Base-by-base conservation (phyloP, 2,888 invertebrate genomes). In the Folsomia candida region DNA sequence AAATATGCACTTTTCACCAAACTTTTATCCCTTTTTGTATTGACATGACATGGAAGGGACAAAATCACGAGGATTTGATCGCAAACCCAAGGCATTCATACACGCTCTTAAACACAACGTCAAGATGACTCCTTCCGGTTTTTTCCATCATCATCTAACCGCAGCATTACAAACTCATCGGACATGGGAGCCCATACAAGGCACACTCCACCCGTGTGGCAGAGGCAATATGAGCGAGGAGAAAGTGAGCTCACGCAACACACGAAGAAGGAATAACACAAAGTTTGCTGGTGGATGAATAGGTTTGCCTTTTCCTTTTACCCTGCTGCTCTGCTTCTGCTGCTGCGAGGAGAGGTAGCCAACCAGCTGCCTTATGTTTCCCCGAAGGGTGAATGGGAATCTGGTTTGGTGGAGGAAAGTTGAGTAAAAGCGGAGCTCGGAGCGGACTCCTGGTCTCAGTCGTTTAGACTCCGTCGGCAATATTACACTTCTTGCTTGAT, bases 61-160 rank as follows among this genome's bases (percentile, higher is more conserved):
- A 37, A 14, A 37, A 37, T 37, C 37, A 37, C 37, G 4, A 37
- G 37, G 14, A 37, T 37, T 14, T 9, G 14, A 37, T 37, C 37
- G 37, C 4, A 37, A 37, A 37, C 37, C 4, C 6, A 9, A 62
- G 29, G 28, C 29, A 28, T 62, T 62, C 62, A 62, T 28, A 62
- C 20, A 27, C 62, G 28, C 64, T 62, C 28, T 51, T 24, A 64
- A 62, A 62, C 14, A 47, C 37, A 37, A 47, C 9, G 20, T 47
- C 64, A 64, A 37, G 24, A 47, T 51, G 24, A 47, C 51, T 64
- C 64, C 25, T 64, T 51, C 47, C 18, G 64, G 37, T 64, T 29
- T 26, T 22, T 28, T 62, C 29, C 62, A n/a, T 6, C 18, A 20
- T 29, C n/a, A n/a, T 28, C 37, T 9, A 37, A 37, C 37, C 14